Evolutionary conservation across 1,140 invertebrate genomes (phyloP).

Genomic region (Pseudomyrmex concolor): DNA sequence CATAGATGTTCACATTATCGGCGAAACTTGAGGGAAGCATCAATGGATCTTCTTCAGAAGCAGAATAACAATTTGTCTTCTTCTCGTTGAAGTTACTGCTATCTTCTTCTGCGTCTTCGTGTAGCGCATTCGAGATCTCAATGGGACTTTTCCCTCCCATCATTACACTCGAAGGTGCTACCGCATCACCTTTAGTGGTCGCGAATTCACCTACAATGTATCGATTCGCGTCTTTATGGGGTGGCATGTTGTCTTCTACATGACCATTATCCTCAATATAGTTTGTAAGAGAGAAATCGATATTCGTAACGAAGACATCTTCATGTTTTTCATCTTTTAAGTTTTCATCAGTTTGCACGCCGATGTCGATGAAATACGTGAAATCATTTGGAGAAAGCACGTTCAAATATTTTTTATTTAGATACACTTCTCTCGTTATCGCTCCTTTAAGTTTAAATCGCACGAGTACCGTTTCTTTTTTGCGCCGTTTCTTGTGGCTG

Average conservation of each 20-base stretch:
- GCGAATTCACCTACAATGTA: conserved; percentile 48
- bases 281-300: conserved; percentile 55
- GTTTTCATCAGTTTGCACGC: conserved; percentile 3
- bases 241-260: conserved; percentile 3
- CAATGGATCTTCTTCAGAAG: neutral
- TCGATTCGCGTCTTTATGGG: conserved; percentile 54
- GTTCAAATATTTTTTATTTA: conserved; percentile 71
- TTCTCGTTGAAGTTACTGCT: neutral
- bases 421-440: conserved; percentile 40
- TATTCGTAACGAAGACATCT: conserved; percentile 31
- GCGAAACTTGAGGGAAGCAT: neutral
- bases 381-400: too few species aligned
- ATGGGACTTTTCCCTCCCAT: conserved; percentile 6
- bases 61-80: neutral
- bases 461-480: conserved; percentile 32
- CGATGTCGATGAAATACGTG: neutral
- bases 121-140: conserved; percentile 24
- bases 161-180: neutral
- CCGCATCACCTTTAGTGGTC: conserved; percentile 21
- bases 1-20: neutral
- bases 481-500: conserved; percentile 30
- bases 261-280: conserved; percentile 30
- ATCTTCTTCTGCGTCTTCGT: neutral
- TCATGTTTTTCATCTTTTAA: neutral
- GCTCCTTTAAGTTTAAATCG: conserved; percentile 68